Base-by-base conservation (phyloP, 2,797 vertebrate species). In the Manis crassicaudata region DNA sequence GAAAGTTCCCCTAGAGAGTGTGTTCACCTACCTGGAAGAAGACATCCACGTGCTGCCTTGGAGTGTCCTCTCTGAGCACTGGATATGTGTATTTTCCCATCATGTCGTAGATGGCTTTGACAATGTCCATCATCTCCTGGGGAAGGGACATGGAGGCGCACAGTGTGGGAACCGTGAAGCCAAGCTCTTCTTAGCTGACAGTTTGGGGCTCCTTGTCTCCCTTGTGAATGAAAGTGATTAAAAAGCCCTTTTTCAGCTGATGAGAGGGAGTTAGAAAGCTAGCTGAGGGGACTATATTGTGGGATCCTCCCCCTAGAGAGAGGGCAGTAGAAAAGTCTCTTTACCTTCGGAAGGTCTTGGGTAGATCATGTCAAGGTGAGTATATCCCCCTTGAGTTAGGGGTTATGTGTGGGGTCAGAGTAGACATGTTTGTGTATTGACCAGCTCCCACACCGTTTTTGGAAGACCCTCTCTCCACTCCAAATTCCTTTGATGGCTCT, bases 71-170 rank as follows among this genome's bases (percentile, higher is more conserved):
- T 96, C 99, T 99, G 86, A 99, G 98, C 79, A 99, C 99, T 1
- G 99, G 99, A 72, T 99, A 99, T 0, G 99, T 99, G 97, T 99
- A 99, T 94, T 99, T 99, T 54, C 99, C 99, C 99, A 99, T 99
- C 99, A 99, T 99, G 98, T 99, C 99, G 87, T 99, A 99, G 98
- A 99, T 99, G 90, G 99, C 99, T 95, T 99, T 99, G 97, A 99
- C 99, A 1, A 99, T 99, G 98, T 99, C 99, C 72, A 99, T 99
- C 99, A 99, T 99, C 98, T 99, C 99, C 99, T 99, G 96, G 46
- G 97, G 27, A 0, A 63, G 95, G 2, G 88, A 32, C 82, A 76
- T 2, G 82, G n/a, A 96, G 62, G 96, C 96, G 93, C 83, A 97
- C 1, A 93, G 50, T 62, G 88, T 52, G 67, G 70, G 87, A 84